A percentile compares a stretch with the other conserved stretches of the same genome.
Evolutionary conservation across 2,888 invertebrate genomes (phyloP).

Genomic region (Drosophila paranaensis): DNA sequence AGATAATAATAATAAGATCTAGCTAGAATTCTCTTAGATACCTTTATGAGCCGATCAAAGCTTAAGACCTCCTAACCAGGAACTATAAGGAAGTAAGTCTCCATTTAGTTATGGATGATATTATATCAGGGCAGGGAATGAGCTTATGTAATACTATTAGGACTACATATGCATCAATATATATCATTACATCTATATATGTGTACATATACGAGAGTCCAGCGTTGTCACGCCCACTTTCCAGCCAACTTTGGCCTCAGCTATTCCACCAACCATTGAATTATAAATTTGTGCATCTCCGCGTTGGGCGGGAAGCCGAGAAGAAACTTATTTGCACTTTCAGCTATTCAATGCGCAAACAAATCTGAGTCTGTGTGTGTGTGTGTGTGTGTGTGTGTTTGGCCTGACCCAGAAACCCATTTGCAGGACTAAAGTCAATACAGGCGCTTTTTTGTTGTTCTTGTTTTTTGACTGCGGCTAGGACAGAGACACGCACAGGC

Average conservation of each 20-base stretch:
- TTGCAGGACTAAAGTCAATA: conserved; percentile 74
- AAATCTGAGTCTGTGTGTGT: conserved; percentile 33
- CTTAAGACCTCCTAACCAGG: too few relatives aligned
- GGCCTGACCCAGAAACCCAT: conserved; percentile 74
- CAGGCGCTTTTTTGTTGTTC: conserved; percentile 14
- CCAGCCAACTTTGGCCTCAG: neutral
- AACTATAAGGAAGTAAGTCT: too few relatives aligned
- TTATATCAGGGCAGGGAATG: too few relatives aligned
- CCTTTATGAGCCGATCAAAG: too few relatives aligned
- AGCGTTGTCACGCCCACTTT: neutral
- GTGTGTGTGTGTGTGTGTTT: conserved; percentile 19
- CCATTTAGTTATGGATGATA: too few relatives aligned
- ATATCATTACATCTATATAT: neutral
- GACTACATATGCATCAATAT: neutral
- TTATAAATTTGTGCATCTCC: conserved; percentile 16
- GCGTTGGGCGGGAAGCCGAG: neutral
- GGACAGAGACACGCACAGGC: conserved; percentile 55
- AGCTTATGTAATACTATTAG: neutral
- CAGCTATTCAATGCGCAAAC: conserved; percentile 46
- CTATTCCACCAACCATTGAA: neutral
- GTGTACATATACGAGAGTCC: neutral
- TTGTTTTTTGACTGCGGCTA: conserved; percentile 33
- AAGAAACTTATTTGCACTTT: conserved; percentile 26
- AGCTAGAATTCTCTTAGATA: too few relatives aligned
- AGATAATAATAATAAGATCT: too few relatives aligned